These are phyloP conservation scores for Nematolebias whitei DNA, from an alignment of 2,113 vertebrate species.

Conservation along the genomic window DNA sequence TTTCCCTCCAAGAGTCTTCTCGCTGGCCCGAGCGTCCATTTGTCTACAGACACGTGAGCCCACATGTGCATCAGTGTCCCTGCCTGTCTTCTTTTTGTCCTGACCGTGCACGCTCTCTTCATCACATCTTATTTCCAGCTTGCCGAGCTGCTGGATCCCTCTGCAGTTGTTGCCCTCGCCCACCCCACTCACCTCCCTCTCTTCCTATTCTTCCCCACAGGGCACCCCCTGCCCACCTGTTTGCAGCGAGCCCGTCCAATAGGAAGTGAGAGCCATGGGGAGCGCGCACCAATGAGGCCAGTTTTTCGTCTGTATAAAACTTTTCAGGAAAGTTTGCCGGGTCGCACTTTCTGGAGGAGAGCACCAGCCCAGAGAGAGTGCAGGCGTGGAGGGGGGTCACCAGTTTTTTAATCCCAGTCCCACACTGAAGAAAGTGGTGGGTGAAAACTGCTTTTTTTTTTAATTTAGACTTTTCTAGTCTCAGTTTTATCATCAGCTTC, in stretches of 20 bases:
- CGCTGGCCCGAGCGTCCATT: neutral
- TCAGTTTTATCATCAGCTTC: constrained; percentile 15
- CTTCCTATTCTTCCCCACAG: constrained; percentile 60
- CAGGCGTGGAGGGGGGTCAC: constrained; percentile 46
- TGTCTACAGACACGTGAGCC: constrained; percentile 23
- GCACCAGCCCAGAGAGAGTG: constrained; percentile 64
- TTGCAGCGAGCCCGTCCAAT: constrained; percentile 74
- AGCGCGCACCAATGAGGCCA: constrained; percentile 67
- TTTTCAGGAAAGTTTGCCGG: constrained; percentile 73
- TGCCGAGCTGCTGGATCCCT: constrained; percentile 49
- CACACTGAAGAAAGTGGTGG: constrained; percentile 76
- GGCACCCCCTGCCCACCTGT: constrained; percentile 68
- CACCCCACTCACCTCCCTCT: neutral
- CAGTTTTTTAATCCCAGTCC: constrained; percentile 70
- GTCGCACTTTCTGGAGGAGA: constrained; percentile 82
- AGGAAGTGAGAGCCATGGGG: constrained; percentile 42
- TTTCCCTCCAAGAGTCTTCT: neutral
- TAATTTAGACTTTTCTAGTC: constrained; percentile 28
- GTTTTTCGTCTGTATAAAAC: constrained; percentile 82
- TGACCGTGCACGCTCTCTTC: constrained; percentile 40
- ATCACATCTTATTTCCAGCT: constrained; percentile 75
- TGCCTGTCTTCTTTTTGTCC: constrained; percentile 54
- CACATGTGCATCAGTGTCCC: constrained; percentile 39
- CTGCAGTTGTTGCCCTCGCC: constrained; percentile 74
- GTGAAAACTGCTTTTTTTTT: constrained; percentile 38